Base-by-base conservation (phyloP, 2,797 vertebrate genomes). In the Carduelis carduelis region DNA sequence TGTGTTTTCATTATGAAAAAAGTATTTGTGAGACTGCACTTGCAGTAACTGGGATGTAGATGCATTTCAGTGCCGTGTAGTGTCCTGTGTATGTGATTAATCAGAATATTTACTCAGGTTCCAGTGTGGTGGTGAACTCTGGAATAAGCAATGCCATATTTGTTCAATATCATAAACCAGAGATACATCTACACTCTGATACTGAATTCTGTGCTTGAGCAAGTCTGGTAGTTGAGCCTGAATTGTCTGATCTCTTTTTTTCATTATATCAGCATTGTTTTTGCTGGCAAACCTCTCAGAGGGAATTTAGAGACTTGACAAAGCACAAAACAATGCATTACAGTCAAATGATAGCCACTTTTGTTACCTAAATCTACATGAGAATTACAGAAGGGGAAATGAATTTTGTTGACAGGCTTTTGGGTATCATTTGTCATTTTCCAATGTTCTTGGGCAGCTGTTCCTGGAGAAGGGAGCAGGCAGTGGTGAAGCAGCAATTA, bases 51-150 rank as follows among this genome's bases (percentile, higher is more conserved):
- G 18, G 30, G 5, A 2, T 14, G 12, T 18, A 4, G 9, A 1
- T 15, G 49, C 9, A 5, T n/a, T 72, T 70, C 19, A 12, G 16
- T 68, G 23, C 34, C 1, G 0, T 8, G 5, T 27, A 6, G 32
- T 32, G 3, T 9, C 2, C 4, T 32, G 20, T 32, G 5, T 15
- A 1, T 16, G 20, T 5, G n/a, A 26, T 55, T 43, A 9, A 14
- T 61, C 28, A 19, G 52, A 72, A 7, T 49, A 21, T 57, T 77
- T 27, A 4, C 34, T 63, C 52, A 5, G 11, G 9, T 65, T 69
- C 18, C 7, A 15, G 8, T 12, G 55, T 20, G 4, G 1, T 27
- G 34, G 21, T 56, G n/a, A 71, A 15, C 28, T 57, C 16, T 77
- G 68, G 49, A 35, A 11, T 86, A 24, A 27, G 4, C n/a, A 34